These are phyloP conservation scores for Furcifer pardalis DNA, from an alignment of 2,797 vertebrate genomes.

Conservation along the genomic window DNA sequence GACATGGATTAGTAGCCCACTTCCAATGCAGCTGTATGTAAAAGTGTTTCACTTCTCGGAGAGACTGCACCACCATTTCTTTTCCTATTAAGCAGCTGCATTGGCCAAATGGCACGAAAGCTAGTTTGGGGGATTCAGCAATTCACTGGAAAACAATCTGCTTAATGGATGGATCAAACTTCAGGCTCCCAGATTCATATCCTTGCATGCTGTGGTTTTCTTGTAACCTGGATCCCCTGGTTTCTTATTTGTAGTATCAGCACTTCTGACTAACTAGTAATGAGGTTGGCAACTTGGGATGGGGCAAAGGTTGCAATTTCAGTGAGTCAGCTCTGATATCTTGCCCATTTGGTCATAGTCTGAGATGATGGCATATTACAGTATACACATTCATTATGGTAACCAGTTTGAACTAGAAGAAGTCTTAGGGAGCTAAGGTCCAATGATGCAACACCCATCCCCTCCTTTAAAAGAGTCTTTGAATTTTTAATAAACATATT, in stretches of 20 bases:
- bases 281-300: slow-evolving; percentile 14
- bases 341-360: slow-evolving; percentile 17
- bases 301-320: background rate
- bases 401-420: background rate
- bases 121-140: background rate
- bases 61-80: background rate
- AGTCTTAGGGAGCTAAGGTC: background rate
- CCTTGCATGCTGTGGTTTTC: background rate
- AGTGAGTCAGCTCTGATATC: fast-evolving
- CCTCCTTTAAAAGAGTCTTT: background rate
- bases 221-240: slow-evolving; percentile 45
- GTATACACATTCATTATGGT: background rate
- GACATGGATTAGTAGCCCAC: background rate
- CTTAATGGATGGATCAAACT: too few relatives aligned
- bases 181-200: background rate
- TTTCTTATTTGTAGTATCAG: slow-evolving; percentile 52
- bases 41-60: background rate
- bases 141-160: background rate
- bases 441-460: background rate
- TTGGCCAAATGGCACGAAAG: background rate
- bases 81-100: background rate
- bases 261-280: slow-evolving; percentile 5
- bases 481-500: background rate
- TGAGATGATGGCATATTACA: background rate
- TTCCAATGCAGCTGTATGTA: background rate